phyloP scores from a whole-genome alignment of 2,113 vertebrate species.

The Actenoides lindsayi region DNA sequence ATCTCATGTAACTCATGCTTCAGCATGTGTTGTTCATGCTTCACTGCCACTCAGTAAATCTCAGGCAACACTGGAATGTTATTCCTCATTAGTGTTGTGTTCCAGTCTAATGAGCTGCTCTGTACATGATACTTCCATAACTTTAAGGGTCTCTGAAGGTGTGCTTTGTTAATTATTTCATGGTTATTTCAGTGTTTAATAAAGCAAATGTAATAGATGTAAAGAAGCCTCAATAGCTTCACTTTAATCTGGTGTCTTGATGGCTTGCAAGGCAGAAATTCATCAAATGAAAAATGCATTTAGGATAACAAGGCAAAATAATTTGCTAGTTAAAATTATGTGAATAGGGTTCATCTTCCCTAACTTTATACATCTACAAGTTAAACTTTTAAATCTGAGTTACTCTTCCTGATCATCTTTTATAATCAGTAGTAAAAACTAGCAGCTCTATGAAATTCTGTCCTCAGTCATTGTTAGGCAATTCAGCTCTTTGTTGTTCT shows the following conservation, averaged over 20 bases:
- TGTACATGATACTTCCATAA: neutral
- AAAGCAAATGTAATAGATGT: neutral
- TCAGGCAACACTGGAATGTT: neutral
- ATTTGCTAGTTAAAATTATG: neutral
- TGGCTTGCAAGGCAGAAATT: neutral
- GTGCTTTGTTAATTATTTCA: neutral
- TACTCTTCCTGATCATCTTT: neutral
- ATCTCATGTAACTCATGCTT: neutral
- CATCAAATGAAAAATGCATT: neutral
- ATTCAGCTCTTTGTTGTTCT: neutral
- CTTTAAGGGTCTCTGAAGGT: neutral
- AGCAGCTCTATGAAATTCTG: neutral
- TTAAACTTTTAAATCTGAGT: neutral
- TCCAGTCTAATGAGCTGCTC: neutral
- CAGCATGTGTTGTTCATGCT: neutral
- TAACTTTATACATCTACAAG: neutral
- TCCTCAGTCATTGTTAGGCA: neutral
- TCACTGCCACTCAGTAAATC: neutral
- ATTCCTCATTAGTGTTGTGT: neutral
- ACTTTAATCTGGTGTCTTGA: neutral
- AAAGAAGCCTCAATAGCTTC: neutral
- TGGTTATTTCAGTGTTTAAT: neutral
- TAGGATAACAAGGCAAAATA: neutral
- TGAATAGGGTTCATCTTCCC: neutral
- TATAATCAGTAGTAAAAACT: neutral